Base-by-base conservation (phyloP, 2,888 invertebrate genomes). In the Chrysina gloriosa region DNA sequence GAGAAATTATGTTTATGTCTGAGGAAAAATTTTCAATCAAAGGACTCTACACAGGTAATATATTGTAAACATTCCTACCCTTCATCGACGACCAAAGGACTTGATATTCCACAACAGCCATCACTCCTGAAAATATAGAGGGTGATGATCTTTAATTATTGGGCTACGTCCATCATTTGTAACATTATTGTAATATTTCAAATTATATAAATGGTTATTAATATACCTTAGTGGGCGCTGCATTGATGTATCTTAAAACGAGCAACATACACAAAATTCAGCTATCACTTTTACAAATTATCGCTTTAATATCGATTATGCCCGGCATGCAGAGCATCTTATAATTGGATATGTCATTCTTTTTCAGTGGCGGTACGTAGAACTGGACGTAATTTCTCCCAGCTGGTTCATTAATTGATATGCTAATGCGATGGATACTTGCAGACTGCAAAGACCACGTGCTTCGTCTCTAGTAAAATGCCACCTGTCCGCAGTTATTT, bases 371-470 rank as follows among this genome's bases (percentile, higher is more conserved):
- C 16, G 21, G 19, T 54, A 82, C 83, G 82, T 83, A 81, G 81
- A 77, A 78, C 80, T 82, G 80, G 84, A 84, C 81, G 83, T 54
- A 54, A 52, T 82, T 82, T 45, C 79, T 74, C 78, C 77, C 80
- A 81, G 84, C 82, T 76, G 79, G 79, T 78, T 76, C 78, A 79
- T 77, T 79, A 78, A 79, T 79, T 77, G 79, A 77, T 77, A 79
- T 78, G 79, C 77, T 77, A 78, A 79, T 78, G 73, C 70, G 70
- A 74, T 74, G 73, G 72, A 73, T 75, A 75, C 77, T 74, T 73
- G 75, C 74, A 68, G 70, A 69, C 71, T 68, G 69, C 64, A 74
- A 21, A 16, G 63, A 54, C 74, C 77, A 75, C 77, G 77, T 77
- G 77, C 77, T 70, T n/a, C 25, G 50, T 48, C 19, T 64, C 39